These are phyloP conservation scores for Parapristionchus giblindavisi DNA, from an alignment of 2,888 invertebrate genomes.

Conservation along the genomic window DNA sequence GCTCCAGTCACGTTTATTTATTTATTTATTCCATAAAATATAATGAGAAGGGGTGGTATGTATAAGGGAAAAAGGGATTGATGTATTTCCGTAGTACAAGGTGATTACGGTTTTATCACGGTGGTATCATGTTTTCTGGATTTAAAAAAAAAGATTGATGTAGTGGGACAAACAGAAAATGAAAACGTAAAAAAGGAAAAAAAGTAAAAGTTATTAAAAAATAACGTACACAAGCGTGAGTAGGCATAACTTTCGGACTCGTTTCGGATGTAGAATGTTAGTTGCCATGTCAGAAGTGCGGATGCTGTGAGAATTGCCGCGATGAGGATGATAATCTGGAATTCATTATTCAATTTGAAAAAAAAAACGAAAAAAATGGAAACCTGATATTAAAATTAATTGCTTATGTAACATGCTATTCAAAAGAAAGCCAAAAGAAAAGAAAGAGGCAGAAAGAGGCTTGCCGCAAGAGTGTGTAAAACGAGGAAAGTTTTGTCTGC, in stretches of 20 bases:
- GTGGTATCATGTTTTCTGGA: no score
- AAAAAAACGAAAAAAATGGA: not conserved
- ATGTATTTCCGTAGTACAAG: no score
- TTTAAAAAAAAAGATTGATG: no score
- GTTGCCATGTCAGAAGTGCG: slow-evolving; percentile 21
- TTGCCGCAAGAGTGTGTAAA: not conserved
- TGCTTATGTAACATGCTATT: no score
- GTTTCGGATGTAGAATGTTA: not conserved
- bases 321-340: slow-evolving; percentile 4
- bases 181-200: not conserved
- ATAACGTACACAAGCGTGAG: not conserved
- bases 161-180: no score
- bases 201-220: not conserved
- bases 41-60: no score
- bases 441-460: not conserved
- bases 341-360: not conserved
- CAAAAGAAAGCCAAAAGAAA: no score
- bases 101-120: no score
- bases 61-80: no score
- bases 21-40: no score
- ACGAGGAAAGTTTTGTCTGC: not conserved
- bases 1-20: no score
- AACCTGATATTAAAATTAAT: no score
- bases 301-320: slow-evolving; percentile 5
- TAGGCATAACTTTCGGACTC: not conserved